A percentile compares a stretch with the other conserved stretches of the same genome.
Evolutionary conservation across 2,888 invertebrate species (phyloP).

Genomic region (Strigamia transsilvanica): DNA sequence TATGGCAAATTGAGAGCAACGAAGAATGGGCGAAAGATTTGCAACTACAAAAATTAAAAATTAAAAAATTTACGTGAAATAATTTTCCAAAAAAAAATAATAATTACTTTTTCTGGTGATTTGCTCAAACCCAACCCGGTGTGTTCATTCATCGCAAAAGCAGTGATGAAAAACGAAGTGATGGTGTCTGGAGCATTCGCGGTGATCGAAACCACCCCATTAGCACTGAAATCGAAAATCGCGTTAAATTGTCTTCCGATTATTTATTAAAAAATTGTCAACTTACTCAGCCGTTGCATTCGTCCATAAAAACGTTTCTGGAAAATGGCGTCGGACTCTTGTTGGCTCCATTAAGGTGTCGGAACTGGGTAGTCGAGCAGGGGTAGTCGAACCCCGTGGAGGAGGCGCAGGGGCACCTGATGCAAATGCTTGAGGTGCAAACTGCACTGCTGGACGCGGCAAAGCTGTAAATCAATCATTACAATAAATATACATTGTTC

Average conservation of each 20-base stretch:
- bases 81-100: conserved; percentile 25
- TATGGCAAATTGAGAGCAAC: conserved; percentile 67
- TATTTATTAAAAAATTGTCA: not conserved
- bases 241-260: not conserved
- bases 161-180: conserved; percentile 67
- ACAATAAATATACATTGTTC: no score
- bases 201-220: conserved; percentile 63
- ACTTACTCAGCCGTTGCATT: conserved; percentile 56
- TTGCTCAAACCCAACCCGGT: conserved; percentile 66
- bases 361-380: not conserved
- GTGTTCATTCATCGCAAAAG: conserved; percentile 66
- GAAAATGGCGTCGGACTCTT: conserved; percentile 63
- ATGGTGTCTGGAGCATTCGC: conserved; percentile 67
- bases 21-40: conserved; percentile 68
- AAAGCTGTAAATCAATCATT: not conserved
- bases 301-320: conserved; percentile 77
- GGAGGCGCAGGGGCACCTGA: not conserved
- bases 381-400: no score
- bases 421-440: conserved; percentile 16
- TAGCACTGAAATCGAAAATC: conserved; percentile 61
- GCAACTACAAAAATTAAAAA: conserved; percentile 61
- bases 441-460: not conserved
- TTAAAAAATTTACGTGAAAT: not conserved
- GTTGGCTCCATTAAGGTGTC: conserved; percentile 44
- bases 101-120: conserved; percentile 61